Evolutionary conservation across 2,888 invertebrate species (phyloP).

Genomic region (Limnephilus auricula): DNA sequence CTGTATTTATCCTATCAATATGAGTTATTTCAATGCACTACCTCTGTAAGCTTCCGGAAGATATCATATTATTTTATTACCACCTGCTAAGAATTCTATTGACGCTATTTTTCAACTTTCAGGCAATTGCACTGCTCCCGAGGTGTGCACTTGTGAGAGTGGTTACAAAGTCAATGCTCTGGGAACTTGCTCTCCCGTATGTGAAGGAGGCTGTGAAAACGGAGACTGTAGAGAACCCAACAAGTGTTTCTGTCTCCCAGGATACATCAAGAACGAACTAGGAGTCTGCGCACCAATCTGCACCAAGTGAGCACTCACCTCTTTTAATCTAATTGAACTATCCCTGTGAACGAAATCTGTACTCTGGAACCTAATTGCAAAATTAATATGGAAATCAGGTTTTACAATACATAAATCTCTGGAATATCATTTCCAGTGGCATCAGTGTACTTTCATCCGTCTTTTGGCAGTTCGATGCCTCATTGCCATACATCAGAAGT

Average conservation of each 20-base stretch:
- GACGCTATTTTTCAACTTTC: background rate
- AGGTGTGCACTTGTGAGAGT: conserved; percentile 79
- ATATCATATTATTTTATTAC: too few species aligned
- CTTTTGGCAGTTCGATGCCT: background rate
- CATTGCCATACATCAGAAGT: background rate
- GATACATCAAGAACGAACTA: conserved; percentile 65
- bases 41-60: too few species aligned
- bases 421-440: background rate
- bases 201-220: conserved; percentile 73
- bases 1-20: too few species aligned
- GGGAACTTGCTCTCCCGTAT: conserved; percentile 70
- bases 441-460: background rate
- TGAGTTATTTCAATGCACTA: too few species aligned
- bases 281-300: conserved; percentile 70
- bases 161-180: conserved; percentile 72
- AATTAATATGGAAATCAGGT: background rate
- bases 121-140: conserved; percentile 77
- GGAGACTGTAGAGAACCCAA: conserved; percentile 77
- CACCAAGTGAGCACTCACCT: conserved; percentile 69
- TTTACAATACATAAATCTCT: background rate
- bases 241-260: conserved; percentile 75
- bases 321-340: background rate
- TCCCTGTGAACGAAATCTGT: background rate
- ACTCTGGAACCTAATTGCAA: background rate
- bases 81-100: background rate